A percentile compares a stretch with the other conserved stretches of the same genome.
Evolutionary conservation across 2,113 vertebrate species (phyloP).

Genomic region (Nerophis ophidion): DNA sequence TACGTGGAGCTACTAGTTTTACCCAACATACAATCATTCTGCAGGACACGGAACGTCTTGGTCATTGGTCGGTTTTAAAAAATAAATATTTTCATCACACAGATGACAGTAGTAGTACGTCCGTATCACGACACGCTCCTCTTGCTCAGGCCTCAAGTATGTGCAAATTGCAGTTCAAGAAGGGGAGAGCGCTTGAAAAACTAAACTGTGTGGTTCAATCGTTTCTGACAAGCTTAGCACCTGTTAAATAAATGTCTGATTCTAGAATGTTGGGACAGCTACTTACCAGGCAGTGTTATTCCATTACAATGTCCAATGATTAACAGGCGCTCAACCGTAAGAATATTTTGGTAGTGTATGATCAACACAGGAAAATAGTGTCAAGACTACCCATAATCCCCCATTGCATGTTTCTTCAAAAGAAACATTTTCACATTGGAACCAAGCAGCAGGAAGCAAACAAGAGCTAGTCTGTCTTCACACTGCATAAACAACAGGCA

Average conservation of each 20-base stretch:
- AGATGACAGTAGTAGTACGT: constrained; percentile 67
- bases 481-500: constrained; percentile 26
- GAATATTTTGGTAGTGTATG: constrained; percentile 31
- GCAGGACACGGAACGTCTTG: constrained; percentile 19
- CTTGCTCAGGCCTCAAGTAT: constrained; percentile 43
- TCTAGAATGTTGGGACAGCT: constrained; percentile 1
- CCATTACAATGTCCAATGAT: not conserved
- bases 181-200: constrained; percentile 53
- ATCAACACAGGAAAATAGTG: constrained; percentile 4
- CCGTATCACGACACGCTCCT: constrained; percentile 23
- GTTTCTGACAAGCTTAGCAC: constrained; percentile 20
- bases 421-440: constrained; percentile 20
- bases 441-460: constrained; percentile 22
- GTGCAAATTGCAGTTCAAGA: constrained; percentile 63
- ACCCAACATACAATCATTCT: constrained; percentile 29
- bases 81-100: constrained; percentile 74
- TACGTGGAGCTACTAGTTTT: constrained; percentile 32
- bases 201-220: constrained; percentile 14
- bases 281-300: constrained; percentile 1
- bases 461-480: constrained; percentile 14
- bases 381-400: not conserved
- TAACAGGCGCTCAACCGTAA: constrained; percentile 27
- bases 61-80: constrained; percentile 51
- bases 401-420: constrained; percentile 18
- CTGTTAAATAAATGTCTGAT: constrained; percentile 10